Base-by-base conservation (phyloP, 2,888 invertebrate species). In the Oeneis ivallda region DNA sequence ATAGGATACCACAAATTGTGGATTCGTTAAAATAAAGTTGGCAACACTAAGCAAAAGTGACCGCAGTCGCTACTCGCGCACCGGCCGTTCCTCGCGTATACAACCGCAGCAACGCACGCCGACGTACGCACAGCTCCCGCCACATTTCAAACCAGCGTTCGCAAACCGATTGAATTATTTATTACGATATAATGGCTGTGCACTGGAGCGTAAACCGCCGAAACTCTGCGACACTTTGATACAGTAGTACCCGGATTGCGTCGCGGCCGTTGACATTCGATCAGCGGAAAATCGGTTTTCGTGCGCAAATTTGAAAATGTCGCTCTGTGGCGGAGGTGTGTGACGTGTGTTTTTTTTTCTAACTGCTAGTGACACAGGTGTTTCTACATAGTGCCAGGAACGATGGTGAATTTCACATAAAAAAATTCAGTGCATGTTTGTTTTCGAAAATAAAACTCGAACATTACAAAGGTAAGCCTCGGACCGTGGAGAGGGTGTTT, bases 381-480 rank as follows among this genome's bases (percentile, higher is more conserved):
- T 81, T 82, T 82, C 77, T 69, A 65, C 66, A 75, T 72, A 84
- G 89, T 90, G 90, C 80, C 79, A 75, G 81, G 82, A 87, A 89
- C 82, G 80, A 91, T 92, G 91, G 87, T 91, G 90, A 81, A 90
- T 86, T 86, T 82, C 80, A 89, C 85, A 76, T 87, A 86, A 61
- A 58, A 39, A 39, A 76, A 80, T 80, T 78, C 72, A 85, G 89
- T 91, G 90, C 76, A 80, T 78, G 74, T 78, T 77, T 80, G 78
- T 74, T 77, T 75, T 79, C 79, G 75, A 77, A 77, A 62, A 65
- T 64, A 56, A 59, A 57, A 59, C 63, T 81, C 79, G 79, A 82
- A 78, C 74, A 77, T 75, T 77, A 76, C 77, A 76, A 86, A 88
- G 89, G 87, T 88, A 76, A 85, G 85, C 19, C 32, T 39, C 52